Conservation (phyloP, 1,140 invertebrate species). For the Stratiolaelaps scimitus region DNA sequence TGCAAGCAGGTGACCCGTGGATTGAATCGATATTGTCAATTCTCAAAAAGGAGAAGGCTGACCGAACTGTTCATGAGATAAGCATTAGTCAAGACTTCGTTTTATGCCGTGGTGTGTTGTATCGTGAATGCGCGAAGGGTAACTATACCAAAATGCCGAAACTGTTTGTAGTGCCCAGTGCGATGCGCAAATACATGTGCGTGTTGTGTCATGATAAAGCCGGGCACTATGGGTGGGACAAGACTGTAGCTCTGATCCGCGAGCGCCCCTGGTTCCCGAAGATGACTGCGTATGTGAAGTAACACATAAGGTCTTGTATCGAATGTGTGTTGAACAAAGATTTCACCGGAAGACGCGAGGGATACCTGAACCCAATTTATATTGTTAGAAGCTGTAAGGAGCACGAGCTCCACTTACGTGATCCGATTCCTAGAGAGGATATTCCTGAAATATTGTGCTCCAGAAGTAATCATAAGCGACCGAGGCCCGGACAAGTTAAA, state of each 20-base stretch:
- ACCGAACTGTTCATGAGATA: too few species aligned
- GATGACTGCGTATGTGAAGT: neutral
- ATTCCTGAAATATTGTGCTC: neutral
- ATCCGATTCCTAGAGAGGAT: conserved; percentile 1
- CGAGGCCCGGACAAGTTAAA: neutral
- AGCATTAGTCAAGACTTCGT: too few species aligned
- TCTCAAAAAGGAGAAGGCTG: neutral
- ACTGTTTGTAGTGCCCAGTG: conserved; percentile 4
- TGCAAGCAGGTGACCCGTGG: neutral
- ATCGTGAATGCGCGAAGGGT: neutral
- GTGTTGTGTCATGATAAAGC: neutral
- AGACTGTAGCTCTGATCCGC: neutral
- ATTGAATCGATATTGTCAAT: neutral
- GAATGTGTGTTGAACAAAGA: conserved; percentile 12
- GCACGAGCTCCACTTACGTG: neutral
- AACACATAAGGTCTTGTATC: neutral
- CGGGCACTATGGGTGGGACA: neutral
- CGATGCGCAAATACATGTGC: neutral
- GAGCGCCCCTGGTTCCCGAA: neutral
- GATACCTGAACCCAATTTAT: neutral
- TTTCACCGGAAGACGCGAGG: neutral
- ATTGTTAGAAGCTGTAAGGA: neutral
- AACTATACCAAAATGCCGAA: neutral
- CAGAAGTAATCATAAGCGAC: neutral
- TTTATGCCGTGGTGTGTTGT: neutral